Conservation (phyloP, 2,113 vertebrate genomes). For the Grallaria varia region DNA sequence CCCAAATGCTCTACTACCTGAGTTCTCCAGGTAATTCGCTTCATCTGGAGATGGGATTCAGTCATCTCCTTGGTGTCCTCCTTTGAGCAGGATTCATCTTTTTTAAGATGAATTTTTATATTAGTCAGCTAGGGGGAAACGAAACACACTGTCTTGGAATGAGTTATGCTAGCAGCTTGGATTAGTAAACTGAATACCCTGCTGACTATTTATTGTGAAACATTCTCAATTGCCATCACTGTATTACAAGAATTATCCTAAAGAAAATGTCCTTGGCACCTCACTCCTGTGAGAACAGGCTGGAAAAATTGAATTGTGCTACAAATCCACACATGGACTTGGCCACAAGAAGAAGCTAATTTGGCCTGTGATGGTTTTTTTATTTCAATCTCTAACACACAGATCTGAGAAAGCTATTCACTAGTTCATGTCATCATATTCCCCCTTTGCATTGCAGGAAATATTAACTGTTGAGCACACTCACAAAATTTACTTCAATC, state of each 20-base stretch:
- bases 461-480: neutral
- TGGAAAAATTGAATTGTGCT: neutral
- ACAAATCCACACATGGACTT: neutral
- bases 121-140: neutral
- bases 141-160: neutral
- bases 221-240: neutral
- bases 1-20: conserved; percentile 56
- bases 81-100: neutral
- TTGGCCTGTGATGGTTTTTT: neutral
- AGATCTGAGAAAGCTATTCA: neutral
- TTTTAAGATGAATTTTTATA: neutral
- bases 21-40: conserved; percentile 70
- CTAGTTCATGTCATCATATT: neutral
- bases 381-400: neutral
- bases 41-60: neutral
- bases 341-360: neutral
- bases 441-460: neutral
- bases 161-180: neutral
- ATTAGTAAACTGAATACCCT: neutral
- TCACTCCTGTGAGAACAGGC: neutral
- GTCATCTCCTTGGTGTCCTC: neutral
- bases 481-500: neutral
- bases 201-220: neutral
- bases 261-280: neutral
- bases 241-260: neutral